phyloP scores from a whole-genome alignment of 1,140 invertebrate genomes.

The Panagrolaimus sp. region DNA sequence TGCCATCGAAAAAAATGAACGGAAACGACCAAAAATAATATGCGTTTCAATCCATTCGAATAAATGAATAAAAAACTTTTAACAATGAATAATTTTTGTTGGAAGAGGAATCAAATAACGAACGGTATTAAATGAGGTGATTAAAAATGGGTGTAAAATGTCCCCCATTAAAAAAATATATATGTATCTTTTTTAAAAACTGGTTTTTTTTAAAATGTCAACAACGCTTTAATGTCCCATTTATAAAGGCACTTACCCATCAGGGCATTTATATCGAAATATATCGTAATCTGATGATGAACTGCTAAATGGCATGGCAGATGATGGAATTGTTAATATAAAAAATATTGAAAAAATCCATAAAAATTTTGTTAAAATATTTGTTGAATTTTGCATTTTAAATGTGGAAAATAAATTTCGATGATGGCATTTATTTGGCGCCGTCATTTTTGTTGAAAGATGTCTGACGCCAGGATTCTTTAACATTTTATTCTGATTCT shows the following conservation, averaged over 20 bases:
- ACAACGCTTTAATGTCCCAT: no score
- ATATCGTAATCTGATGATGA: not conserved
- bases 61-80: no score
- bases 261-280: slow-evolving; percentile 15
- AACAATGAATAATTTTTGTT: no score
- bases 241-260: not conserved
- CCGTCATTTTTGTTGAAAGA: not conserved
- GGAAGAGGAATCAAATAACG: no score
- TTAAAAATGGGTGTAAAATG: no score
- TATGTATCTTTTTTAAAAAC: no score
- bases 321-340: not conserved
- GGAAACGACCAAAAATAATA: no score
- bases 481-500: not conserved
- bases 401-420: not conserved
- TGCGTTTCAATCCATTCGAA: no score
- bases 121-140: no score
- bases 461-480: not conserved
- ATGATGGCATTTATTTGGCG: not conserved
- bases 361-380: not conserved
- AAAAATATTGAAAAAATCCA: slow-evolving; percentile 10
- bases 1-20: no score
- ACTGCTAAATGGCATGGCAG: not conserved
- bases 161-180: no score
- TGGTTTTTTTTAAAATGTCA: no score
- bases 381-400: not conserved